These are phyloP conservation scores for Pseudochirops cupreus DNA, from an alignment of 2,797 vertebrate genomes.

Conservation along the genomic window DNA sequence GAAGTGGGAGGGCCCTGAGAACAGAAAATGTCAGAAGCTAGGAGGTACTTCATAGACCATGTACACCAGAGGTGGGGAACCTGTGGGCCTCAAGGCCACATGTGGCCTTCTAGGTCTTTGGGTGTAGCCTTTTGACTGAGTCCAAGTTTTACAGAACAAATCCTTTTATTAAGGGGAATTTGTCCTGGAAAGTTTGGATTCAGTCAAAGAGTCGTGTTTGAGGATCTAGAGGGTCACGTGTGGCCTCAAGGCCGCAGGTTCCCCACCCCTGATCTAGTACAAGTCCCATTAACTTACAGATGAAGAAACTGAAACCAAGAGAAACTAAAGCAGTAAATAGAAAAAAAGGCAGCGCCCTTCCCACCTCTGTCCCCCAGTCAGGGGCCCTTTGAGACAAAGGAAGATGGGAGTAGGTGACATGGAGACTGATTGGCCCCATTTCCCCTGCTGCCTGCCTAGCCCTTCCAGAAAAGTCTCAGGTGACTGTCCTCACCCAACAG, in stretches of 20 bases:
- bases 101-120: too few species aligned
- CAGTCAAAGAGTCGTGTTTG: too few species aligned
- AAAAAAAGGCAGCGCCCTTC: background rate
- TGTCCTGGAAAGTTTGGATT: too few species aligned
- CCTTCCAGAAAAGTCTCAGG: background rate
- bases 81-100: too few species aligned
- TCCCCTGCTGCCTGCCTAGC: background rate
- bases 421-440: background rate
- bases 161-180: too few species aligned
- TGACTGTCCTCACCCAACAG: background rate
- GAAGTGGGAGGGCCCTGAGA: too few species aligned
- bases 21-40: background rate
- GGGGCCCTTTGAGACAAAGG: background rate
- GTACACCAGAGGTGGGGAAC: too few species aligned
- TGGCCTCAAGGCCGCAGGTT: too few species aligned
- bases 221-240: too few species aligned
- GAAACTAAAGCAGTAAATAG: background rate
- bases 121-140: too few species aligned
- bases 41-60: background rate
- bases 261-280: background rate
- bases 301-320: background rate
- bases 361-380: background rate
- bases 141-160: too few species aligned
- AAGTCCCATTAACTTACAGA: background rate
- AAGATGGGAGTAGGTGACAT: background rate